Evolutionary conservation across 2,888 invertebrate genomes (phyloP).

Genomic region (Phorcus lineatus): DNA sequence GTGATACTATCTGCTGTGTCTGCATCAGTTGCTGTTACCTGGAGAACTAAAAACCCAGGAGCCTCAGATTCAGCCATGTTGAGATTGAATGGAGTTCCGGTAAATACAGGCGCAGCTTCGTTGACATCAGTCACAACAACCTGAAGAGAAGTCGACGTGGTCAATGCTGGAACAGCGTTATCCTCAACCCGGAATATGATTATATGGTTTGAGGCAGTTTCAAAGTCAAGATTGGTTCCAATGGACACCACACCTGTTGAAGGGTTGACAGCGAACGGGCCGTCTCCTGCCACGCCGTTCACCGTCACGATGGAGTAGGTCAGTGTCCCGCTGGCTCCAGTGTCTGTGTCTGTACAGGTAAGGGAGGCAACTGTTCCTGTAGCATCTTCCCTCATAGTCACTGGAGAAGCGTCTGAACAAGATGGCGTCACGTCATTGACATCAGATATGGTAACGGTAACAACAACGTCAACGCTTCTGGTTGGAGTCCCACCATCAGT

Average conservation of each 20-base stretch:
- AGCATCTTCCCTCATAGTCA: constrained; percentile 39
- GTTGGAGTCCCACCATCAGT: constrained; percentile 33
- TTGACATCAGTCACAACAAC: constrained; percentile 59
- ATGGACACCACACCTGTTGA: constrained; percentile 46
- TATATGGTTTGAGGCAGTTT: constrained; percentile 41
- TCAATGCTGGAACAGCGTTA: constrained; percentile 43
- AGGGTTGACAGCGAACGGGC: constrained; percentile 41
- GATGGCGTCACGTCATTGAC: constrained; percentile 52
- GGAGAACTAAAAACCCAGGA: constrained; percentile 43
- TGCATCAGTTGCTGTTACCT: constrained; percentile 52
- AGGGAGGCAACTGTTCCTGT: constrained; percentile 38
- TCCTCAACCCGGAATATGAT: constrained; percentile 56
- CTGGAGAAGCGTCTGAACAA: constrained; percentile 36
- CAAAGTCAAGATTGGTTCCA: constrained; percentile 57
- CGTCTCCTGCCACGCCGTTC: constrained; percentile 41
- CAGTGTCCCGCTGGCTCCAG: constrained; percentile 40
- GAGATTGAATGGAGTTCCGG: constrained; percentile 32
- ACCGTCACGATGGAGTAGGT: constrained; percentile 43
- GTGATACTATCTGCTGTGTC: constrained; percentile 49
- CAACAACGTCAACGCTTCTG: constrained; percentile 39
- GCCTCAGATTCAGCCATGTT: constrained; percentile 41
- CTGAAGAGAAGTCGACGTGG: constrained; percentile 51
- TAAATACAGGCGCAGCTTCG: constrained; percentile 59
- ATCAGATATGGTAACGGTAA: constrained; percentile 45
- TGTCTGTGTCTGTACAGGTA: constrained; percentile 47